Percentiles rank a stretch among this genome's conserved stretches.
Conservation (phyloP, 64 coral and sea anemone genomes). For the Pocillopora damicornis region DNA sequence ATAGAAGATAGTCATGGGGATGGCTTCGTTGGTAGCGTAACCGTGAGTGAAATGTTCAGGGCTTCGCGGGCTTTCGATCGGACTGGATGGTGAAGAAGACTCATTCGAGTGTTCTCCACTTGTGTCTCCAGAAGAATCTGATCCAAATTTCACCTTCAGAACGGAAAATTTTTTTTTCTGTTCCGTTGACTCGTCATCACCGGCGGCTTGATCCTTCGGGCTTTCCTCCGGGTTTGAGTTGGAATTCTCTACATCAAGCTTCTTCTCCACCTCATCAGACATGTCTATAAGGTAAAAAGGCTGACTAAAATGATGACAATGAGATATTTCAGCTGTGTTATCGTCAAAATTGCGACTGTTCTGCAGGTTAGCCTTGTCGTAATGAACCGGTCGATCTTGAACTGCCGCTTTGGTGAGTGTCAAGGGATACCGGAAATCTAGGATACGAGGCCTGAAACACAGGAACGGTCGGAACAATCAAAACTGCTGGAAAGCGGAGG, state of each 20-base stretch:
- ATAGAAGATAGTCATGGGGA: slow-evolving; percentile 92
- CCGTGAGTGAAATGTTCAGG: slow-evolving; percentile 7
- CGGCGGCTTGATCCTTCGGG: not conserved
- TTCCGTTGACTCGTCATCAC: not conserved
- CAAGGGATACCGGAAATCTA: too few relatives aligned
- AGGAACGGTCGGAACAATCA: too few relatives aligned
- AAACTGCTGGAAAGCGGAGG: too few relatives aligned
- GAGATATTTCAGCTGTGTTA: too few relatives aligned
- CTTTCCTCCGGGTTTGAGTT: not conserved
- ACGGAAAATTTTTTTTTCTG: slow-evolving; percentile 6
- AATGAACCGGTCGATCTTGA: too few relatives aligned
- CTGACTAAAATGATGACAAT: not conserved
- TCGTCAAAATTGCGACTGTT: too few relatives aligned
- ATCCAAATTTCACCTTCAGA: not conserved
- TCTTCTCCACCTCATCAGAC: slow-evolving; percentile 1
- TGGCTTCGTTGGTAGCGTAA: slow-evolving; percentile 80
- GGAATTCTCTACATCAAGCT: not conserved
- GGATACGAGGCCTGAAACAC: too few relatives aligned
- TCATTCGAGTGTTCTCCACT: not conserved
- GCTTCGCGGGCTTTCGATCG: not conserved
- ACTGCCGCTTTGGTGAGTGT: too few relatives aligned
- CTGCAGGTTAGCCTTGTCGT: too few relatives aligned
- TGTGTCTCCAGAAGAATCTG: not conserved
- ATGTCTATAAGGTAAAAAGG: not conserved
- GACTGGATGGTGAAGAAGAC: not conserved